Evolutionary conservation across 2,113 vertebrate species (phyloP), one percentile per base, ranked within the genome.

Genomic region (Alethe diademata): DNA sequence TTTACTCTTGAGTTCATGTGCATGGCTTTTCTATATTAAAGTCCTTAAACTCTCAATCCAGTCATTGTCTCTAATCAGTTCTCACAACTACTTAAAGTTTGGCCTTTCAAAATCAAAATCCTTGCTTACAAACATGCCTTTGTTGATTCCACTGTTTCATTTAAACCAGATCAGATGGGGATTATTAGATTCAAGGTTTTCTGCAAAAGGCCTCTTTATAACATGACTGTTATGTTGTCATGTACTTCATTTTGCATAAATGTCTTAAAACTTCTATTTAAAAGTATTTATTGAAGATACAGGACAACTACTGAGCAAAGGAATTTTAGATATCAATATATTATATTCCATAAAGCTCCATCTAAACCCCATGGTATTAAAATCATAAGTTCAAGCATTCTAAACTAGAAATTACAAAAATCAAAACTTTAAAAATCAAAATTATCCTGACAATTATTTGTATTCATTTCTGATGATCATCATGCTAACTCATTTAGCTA

Each of bases 141-240:
- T 86, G 31, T 80, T 89, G 69, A 83, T 69, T 29, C n/a, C 31
- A 40, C 64, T 65, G 20, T 79, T 91, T 94, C 67, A 92, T 93
- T 96, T 88, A 73, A 91, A 83, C 14, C 1, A 38, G 45, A 93
- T 90, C 54, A 93, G 28, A 25, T 53, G 48, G 36, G 23, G 64
- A 95, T 88, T 90, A 83, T 80, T 91, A 92, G 36, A 91, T 76
- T 61, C 50, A 62, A 90, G 25, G 25, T 75, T 86, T 90, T 83
- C 50, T 93, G 72, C 51, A 95, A 38, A 88, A 83, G 28, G 22
- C 15, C 60, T 19, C 28, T 76, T 82, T 72, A 76, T 53, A 69
- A 65, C 18, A 16, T 47, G 53, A 65, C 47, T 90, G 19, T 38
- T 42, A 33, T 5, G 4, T 42, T 70, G 42, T 36, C 42, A 62